Conservation (phyloP, 1,140 invertebrate species). For the Euura saliciscinereae region DNA sequence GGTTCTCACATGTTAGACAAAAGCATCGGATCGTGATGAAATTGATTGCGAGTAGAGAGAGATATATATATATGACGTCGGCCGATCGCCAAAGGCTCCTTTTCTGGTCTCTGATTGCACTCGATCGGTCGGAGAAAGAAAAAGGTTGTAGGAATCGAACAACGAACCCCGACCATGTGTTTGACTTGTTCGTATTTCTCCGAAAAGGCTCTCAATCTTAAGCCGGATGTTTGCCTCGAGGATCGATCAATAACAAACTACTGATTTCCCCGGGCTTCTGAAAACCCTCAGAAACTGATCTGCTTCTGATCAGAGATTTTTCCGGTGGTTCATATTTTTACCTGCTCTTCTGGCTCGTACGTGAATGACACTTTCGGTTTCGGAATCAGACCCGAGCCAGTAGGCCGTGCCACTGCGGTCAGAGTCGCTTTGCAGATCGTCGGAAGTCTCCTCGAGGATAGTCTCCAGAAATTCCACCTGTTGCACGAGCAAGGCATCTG, state of each 20-base stretch:
- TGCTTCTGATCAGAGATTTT: neutral
- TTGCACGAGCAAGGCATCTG: slow-evolving; percentile 60
- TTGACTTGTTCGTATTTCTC: neutral
- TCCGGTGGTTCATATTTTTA: slow-evolving; percentile 26
- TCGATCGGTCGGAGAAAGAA: neutral
- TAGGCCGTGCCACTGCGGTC: slow-evolving; percentile 60
- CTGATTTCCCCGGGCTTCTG: too few species aligned
- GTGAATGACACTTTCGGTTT: slow-evolving; percentile 63
- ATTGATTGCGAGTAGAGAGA: too few species aligned
- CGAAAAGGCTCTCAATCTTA: neutral
- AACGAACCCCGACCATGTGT: too few species aligned
- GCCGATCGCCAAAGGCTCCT: neutral
- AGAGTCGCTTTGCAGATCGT: slow-evolving; percentile 75
- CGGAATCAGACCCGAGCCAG: slow-evolving; percentile 69
- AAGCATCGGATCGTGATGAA: too few species aligned
- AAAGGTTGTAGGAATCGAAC: neutral
- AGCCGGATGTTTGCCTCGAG: neutral
- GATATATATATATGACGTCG: neutral
- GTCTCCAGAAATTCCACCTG: slow-evolving; percentile 72
- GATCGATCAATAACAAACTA: neutral
- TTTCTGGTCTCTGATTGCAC: neutral
- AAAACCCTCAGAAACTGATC: too few species aligned
- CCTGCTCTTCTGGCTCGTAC: slow-evolving; percentile 49
- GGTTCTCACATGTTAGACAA: too few species aligned
- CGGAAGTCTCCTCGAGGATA: slow-evolving; percentile 78